Base-by-base conservation (phyloP, 2,888 invertebrate species). In the Apoda limacodes region DNA sequence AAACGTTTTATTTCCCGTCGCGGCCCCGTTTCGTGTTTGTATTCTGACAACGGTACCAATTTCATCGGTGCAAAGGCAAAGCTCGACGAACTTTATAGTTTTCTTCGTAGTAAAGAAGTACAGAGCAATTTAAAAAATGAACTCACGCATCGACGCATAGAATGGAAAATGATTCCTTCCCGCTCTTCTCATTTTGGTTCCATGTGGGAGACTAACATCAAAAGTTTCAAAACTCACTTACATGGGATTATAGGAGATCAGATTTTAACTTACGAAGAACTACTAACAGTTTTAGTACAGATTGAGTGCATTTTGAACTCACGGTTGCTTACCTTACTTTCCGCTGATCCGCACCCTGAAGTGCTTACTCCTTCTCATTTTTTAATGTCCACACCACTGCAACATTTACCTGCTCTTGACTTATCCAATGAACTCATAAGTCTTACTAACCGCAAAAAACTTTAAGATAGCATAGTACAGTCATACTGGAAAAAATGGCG, bases 351-450 rank as follows among this genome's bases (percentile, higher is more conserved):
- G n/a, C 13, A 28, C 7, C 22, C 28, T 14, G 21, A 19, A 5
- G 7, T 22, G 2, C 4, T 28, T n/a, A 28, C 28, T 3, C 28
- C 28, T 5, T 12, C 22, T 1, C 28, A 28, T 28, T 28, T 28
- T 15, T 11, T 29, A n/a, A 29, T 23, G 22, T 9, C 29, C 1
- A 29, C 29, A 1, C 29, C 29, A 9, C 15, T 29, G 5, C 22
- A 29, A 9, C 20, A 15, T n/a, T 48, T 6, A 29, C 48, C 9
- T 12, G 17, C 2, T n/a, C n/a, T n/a, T n/a, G n/a, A n/a, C n/a
- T n/a, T n/a, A n/a, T n/a, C n/a, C n/a, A n/a, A n/a, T n/a, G n/a
- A n/a, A n/a, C n/a, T n/a, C n/a, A n/a, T n/a, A n/a, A n/a, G n/a
- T n/a, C n/a, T n/a, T n/a, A n/a, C n/a, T n/a, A n/a, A n/a, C n/a